Percentiles rank a stretch among this genome's conserved stretches.
These are phyloP conservation scores for Eulimnadia texana DNA, from an alignment of 1,140 invertebrate genomes.

Conservation along the genomic window DNA sequence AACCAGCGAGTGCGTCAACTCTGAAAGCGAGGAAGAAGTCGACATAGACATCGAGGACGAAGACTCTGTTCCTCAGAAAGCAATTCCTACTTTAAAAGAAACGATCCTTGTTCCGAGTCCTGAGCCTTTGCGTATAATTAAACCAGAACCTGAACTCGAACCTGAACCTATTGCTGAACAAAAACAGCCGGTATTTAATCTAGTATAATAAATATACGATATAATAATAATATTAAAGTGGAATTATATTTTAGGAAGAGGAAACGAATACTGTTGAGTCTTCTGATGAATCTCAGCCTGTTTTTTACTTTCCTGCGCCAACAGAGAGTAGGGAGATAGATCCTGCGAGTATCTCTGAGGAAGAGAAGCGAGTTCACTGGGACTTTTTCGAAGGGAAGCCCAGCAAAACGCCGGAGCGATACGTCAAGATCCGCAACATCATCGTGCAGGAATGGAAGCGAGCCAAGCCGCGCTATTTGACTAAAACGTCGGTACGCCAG, in stretches of 20 bases:
- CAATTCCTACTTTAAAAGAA: neutral
- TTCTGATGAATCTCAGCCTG: slow-evolving; percentile 13
- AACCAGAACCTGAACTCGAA: neutral
- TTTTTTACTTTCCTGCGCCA: slow-evolving; percentile 30
- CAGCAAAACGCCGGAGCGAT: slow-evolving; percentile 41
- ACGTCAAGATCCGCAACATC: slow-evolving; percentile 43
- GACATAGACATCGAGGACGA: slow-evolving; percentile 15
- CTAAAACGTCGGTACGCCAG: slow-evolving; percentile 40
- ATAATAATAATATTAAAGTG: neutral
- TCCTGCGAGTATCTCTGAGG: slow-evolving; percentile 30
- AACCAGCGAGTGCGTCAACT: slow-evolving; percentile 7
- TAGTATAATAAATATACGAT: too few relatives aligned
- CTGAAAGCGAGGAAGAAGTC: slow-evolving; percentile 15
- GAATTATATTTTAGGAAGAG: slow-evolving; percentile 11
- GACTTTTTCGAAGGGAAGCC: slow-evolving; percentile 43
- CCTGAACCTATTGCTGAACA: neutral
- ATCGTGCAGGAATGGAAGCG: slow-evolving; percentile 41
- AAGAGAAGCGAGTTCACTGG: slow-evolving; percentile 39
- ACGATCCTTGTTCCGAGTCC: neutral
- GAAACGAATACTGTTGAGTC: slow-evolving; percentile 10
- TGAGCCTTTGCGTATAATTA: neutral
- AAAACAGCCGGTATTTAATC: too few relatives aligned
- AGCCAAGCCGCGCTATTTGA: slow-evolving; percentile 40
- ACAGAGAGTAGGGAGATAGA: slow-evolving; percentile 31
- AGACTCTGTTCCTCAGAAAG: neutral